Base-by-base conservation (phyloP, 2,797 vertebrate genomes). In the Acanthis flammea region DNA sequence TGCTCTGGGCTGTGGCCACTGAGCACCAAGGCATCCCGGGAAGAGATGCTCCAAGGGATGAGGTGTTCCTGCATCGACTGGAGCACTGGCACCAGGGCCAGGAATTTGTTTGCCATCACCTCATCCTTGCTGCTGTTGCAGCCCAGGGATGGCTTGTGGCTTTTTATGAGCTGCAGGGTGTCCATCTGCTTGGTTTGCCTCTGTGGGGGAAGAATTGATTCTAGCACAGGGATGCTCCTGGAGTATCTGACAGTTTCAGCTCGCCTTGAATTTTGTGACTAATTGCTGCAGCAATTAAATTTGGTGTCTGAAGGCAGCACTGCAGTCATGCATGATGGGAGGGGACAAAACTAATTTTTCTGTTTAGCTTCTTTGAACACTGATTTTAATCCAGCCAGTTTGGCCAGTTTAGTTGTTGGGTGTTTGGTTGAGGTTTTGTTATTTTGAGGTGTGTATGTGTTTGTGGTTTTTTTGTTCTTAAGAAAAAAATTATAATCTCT, bases 11-110 rank as follows among this genome's bases (percentile, higher is more conserved):
- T 83, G 31, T 5, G 4, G 27, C 24, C 2, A 2, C 28, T 19
- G 25, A 54, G 39, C 65, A 68, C n/a, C 23, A 73, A 30, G 74
- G 53, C 35, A 27, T 5, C 14, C 3, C 4, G 21, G 48, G 61
- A 14, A 19, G 35, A 79, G 55, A 7, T 45, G 53, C 12, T 67
- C 54, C 71, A 45, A 3, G 25, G 44, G 60, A 17, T 35, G 24
- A 70, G 51, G 8, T 51, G 47, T 12, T 90, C 12, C 53, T 77
- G 45, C 57, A 2, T 0, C 45, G 78, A 8, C 55, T 48, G 10
- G 3, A 27, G 21, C 0, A 0, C 15, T 72, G 85, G 61, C 53
- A 74, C 0, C 0, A 27, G n/a, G 45, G 31, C 16, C 0, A 0
- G 12, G 10, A 21, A 9, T 65, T 70, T 33, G 30, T 72, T 82